Conservation (phyloP, 2,113 vertebrate genomes). For the Helogale parvula region DNA sequence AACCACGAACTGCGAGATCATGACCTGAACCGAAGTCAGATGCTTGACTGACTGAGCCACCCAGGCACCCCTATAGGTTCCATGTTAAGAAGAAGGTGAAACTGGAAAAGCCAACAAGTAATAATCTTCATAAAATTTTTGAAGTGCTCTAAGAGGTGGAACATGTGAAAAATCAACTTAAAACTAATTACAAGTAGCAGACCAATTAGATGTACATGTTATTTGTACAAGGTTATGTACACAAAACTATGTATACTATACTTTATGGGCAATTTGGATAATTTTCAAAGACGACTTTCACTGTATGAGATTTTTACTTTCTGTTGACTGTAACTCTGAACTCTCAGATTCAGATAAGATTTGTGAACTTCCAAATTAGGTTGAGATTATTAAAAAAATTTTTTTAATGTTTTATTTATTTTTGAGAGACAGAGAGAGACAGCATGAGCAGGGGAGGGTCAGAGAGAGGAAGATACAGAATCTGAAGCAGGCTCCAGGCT, state of each 20-base stretch:
- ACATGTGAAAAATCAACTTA: background rate
- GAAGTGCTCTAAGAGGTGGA: background rate
- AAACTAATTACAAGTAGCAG: background rate
- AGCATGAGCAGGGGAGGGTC: too few species aligned
- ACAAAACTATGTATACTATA: background rate
- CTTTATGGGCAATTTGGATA: background rate
- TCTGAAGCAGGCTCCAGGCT: too few species aligned
- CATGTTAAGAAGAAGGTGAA: background rate
- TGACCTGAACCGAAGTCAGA: too few species aligned
- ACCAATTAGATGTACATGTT: background rate
- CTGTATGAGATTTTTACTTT: conserved; percentile 3
- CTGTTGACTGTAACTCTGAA: background rate
- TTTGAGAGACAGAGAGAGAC: too few species aligned
- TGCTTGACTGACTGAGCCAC: too few species aligned
- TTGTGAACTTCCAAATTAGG: conserved; percentile 14
- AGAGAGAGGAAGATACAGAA: too few species aligned
- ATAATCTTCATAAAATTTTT: background rate
- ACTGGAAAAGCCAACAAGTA: background rate
- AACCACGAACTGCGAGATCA: too few species aligned
- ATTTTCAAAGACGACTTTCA: conserved; percentile 52
- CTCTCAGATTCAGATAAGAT: background rate
- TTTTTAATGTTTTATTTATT: too few species aligned
- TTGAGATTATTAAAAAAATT: background rate
- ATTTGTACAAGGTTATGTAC: background rate
- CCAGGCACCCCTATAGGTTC: background rate